phyloP scores from a whole-genome alignment of 2,888 invertebrate species.

The Netelia fuscicornis region DNA sequence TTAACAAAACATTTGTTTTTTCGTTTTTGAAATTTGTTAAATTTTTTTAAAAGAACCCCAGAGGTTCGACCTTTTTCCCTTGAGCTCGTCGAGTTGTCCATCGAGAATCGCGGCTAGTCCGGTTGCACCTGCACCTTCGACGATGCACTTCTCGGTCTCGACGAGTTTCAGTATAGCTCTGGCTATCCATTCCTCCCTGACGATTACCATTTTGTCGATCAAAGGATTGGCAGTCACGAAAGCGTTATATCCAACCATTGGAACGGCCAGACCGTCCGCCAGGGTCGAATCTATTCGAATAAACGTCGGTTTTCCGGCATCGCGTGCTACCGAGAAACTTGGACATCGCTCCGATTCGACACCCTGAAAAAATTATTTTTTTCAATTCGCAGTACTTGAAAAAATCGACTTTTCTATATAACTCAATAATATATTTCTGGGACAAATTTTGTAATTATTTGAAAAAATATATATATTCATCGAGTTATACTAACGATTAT shows the following conservation, averaged over 20 bases:
- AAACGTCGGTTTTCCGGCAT: constrained; percentile 89
- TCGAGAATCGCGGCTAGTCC: constrained; percentile 94
- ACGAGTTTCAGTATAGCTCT: constrained; percentile 92
- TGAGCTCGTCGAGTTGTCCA: constrained; percentile 92
- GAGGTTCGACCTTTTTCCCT: constrained; percentile 89
- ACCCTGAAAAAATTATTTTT: constrained; percentile 87
- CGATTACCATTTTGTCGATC: constrained; percentile 93
- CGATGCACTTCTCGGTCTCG: constrained; percentile 95
- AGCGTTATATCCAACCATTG: constrained; percentile 94
- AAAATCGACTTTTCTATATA: neutral
- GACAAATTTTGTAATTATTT: neutral
- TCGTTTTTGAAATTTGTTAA: neutral
- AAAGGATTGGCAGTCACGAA: constrained; percentile 90
- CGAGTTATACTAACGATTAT: constrained; percentile 90
- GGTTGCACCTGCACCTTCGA: constrained; percentile 96
- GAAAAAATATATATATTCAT: too few relatives aligned
- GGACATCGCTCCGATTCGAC: constrained; percentile 97
- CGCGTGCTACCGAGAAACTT: constrained; percentile 92
- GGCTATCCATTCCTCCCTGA: constrained; percentile 94
- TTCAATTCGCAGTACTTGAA: neutral
- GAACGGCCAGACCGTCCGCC: constrained; percentile 96
- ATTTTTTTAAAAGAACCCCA: neutral
- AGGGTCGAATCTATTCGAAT: constrained; percentile 91
- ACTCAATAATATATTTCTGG: neutral
- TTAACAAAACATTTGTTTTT: neutral